These are phyloP conservation scores for Drosophila percnosoma DNA, from an alignment of 2,888 invertebrate genomes.

Conservation along the genomic window DNA sequence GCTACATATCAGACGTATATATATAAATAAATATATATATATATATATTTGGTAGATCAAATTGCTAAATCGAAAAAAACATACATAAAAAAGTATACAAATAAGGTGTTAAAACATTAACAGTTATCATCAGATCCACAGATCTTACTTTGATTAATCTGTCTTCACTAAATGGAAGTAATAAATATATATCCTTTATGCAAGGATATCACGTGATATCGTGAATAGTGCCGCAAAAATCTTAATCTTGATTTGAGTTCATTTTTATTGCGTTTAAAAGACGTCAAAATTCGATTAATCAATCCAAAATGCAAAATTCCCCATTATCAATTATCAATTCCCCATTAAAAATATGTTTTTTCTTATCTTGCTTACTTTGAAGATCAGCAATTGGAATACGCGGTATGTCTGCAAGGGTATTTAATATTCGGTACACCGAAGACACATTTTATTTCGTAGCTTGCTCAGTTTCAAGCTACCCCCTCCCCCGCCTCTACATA, in stretches of 20 bases:
- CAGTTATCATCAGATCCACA: not conserved
- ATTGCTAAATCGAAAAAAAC: not conserved
- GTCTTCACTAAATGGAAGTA: not conserved
- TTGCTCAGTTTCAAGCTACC: not conserved
- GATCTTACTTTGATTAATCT: not conserved
- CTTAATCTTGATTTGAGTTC: not conserved
- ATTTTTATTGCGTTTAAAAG: not conserved
- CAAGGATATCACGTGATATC: not conserved
- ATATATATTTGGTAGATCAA: not conserved
- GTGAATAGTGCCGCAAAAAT: not conserved
- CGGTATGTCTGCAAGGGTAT: not conserved
- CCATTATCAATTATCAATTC: no score
- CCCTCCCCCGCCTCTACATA: accelerated
- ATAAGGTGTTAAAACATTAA: not conserved
- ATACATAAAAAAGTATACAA: not conserved
- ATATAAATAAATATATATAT: not conserved
- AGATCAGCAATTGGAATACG: not conserved
- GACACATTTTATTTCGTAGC: not conserved
- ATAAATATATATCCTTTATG: not conserved
- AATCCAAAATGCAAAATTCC: not conserved
- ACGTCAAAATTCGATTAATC: not conserved
- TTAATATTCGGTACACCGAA: not conserved
- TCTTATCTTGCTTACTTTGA: not conserved
- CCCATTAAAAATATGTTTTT: no score
- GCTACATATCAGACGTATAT: not conserved